phyloP scores from a whole-genome alignment of 1,140 invertebrate genomes.

The Megalopta genalis region DNA sequence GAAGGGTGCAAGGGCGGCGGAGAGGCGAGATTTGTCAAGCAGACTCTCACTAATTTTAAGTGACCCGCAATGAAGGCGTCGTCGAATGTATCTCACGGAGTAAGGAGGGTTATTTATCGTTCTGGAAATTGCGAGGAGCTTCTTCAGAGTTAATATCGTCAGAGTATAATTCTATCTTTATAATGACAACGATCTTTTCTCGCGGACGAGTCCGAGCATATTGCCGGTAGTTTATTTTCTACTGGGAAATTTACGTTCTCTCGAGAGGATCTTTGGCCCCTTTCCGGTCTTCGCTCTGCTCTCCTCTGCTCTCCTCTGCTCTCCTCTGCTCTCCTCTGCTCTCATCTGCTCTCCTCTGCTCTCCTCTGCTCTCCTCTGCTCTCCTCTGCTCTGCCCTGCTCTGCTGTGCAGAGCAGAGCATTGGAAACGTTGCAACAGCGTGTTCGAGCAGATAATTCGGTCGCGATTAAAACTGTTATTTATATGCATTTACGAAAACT shows the following conservation, averaged over 20 bases:
- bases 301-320: no score
- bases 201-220: constrained; percentile 28
- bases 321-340: no score
- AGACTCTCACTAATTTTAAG: constrained; percentile 32
- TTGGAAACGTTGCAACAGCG: no score
- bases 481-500: no score
- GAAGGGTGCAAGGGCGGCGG: not conserved
- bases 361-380: no score
- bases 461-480: no score
- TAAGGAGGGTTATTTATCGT: constrained; percentile 62
- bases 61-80: constrained; percentile 46
- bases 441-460: no score
- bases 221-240: constrained; percentile 45
- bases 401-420: no score
- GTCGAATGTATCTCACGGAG: constrained; percentile 38
- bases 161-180: constrained; percentile 51
- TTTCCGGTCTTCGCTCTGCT: no score
- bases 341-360: no score
- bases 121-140: constrained; percentile 52
- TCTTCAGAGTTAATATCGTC: constrained; percentile 47
- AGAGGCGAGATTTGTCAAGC: constrained; percentile 23
- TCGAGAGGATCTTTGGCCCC: not conserved
- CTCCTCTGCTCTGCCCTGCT: no score
- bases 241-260: constrained; percentile 37
- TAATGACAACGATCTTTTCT: constrained; percentile 50